Evolutionary conservation across 2,113 vertebrate genomes (phyloP).

Genomic region (Campylomormyrus tamandua): DNA sequence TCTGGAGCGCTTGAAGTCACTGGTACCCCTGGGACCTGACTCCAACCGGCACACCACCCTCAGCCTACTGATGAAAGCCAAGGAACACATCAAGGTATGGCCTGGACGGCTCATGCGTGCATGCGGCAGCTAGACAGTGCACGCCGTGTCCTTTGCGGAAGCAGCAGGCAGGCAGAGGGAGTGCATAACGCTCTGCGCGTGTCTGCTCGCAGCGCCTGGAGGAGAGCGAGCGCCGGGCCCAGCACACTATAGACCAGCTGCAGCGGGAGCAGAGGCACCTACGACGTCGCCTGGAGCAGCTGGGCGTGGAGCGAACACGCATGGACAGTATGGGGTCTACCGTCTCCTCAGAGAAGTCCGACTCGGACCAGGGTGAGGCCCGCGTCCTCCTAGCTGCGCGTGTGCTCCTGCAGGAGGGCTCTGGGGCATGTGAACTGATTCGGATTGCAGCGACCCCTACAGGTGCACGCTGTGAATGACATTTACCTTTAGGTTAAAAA

Average conservation of each 20-base stretch:
- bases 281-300: constrained; percentile 82
- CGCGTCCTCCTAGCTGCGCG: not conserved
- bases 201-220: constrained; percentile 71
- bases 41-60: constrained; percentile 83
- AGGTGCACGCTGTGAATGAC: not conserved
- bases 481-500: not conserved
- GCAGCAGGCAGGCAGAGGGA: not conserved
- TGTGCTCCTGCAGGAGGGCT: not conserved
- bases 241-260: constrained; percentile 86
- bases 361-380: constrained; percentile 82
- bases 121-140: not conserved
- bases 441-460: not conserved
- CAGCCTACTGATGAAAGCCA: constrained; percentile 86
- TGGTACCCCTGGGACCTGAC: constrained; percentile 80
- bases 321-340: constrained; percentile 83
- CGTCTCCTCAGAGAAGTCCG: constrained; percentile 73
- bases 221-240: constrained; percentile 76
- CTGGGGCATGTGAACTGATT: not conserved
- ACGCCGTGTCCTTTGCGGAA: not conserved
- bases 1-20: constrained; percentile 84
- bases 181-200: not conserved
- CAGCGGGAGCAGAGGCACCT: constrained; percentile 86
- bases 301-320: constrained; percentile 78
- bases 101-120: not conserved
- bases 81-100: constrained; percentile 85